Base-by-base conservation (phyloP, 2,113 vertebrate species). In the Dunckerocampus dactyliophorus region DNA sequence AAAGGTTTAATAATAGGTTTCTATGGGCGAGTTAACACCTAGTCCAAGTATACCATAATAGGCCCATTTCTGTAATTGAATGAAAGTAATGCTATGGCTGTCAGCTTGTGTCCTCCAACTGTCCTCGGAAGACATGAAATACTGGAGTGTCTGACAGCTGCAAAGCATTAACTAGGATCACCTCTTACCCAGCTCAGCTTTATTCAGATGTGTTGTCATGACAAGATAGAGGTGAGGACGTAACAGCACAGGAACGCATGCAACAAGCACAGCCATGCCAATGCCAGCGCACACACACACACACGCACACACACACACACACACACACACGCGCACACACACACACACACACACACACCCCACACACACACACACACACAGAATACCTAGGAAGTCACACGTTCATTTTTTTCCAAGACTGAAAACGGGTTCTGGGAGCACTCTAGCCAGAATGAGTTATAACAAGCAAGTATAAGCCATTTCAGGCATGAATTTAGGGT, bases 141-240 rank as follows among this genome's bases (percentile, higher is more conserved):
- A 71, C 74, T 64, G 66, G 42, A 15, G 63, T 47, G 60, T 54
- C 67, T 16, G 79, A 90, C 87, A 88, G 89, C 82, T 87, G 88
- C 71, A 72, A 70, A 80, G 81, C 60, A 78, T 88, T 84, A 87
- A 77, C 72, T 73, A 78, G 73, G 81, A 60, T 75, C 65, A 72
- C 71, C 49, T 51, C 65, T 59, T 20, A 63, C 62, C 46, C 57
- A 48, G 56, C 70, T 80, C 73, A 48, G 47, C 65, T 77, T 81
- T 37, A 65, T 84, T 79, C 70, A 76, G 72, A 84, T 72, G 75
- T 45, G 76, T 62, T 52, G 76, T 86, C 84, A 87, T 79, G 77
- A 79, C 79, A 81, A 77, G 76, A 83, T 59, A 58, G 63, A 60
- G 71, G 52, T 17, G 4, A 50, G 42, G 34, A 76, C 58, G 47